Evolutionary conservation across 1,140 invertebrate genomes (phyloP).

Genomic region (Drosophila arawakana): DNA sequence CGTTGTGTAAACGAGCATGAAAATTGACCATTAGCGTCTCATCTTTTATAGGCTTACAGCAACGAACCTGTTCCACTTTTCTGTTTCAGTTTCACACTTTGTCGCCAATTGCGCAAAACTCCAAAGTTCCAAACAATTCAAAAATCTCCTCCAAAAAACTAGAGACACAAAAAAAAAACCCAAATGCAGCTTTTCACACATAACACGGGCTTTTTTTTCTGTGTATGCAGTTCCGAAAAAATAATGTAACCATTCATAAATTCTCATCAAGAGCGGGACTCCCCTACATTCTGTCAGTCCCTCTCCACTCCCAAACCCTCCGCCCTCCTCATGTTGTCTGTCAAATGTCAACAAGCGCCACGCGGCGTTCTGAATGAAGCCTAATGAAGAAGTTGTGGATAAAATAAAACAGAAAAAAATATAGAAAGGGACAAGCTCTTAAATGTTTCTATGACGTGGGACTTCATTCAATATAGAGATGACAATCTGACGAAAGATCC

Average conservation of each 20-base stretch:
- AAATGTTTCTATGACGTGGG: conserved; percentile 24
- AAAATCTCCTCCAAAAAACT: conserved; percentile 15
- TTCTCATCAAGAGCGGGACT: conserved; percentile 63
- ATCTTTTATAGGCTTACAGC: conserved; percentile 65
- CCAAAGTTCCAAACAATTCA: conserved; percentile 3
- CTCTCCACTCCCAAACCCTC: neutral
- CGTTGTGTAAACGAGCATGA: conserved; percentile 70
- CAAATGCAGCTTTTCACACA: conserved; percentile 65
- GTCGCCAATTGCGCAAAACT: conserved; percentile 52
- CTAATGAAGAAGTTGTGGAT: conserved; percentile 72
- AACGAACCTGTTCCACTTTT: conserved; percentile 54
- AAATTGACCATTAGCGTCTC: conserved; percentile 71
- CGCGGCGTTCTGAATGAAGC: conserved; percentile 69
- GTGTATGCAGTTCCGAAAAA: neutral
- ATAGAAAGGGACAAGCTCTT: conserved; percentile 41
- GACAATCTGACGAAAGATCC: conserved; percentile 39
- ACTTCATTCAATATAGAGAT: conserved; percentile 25
- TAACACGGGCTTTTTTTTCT: conserved; percentile 58
- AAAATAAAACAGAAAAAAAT: conserved; percentile 12
- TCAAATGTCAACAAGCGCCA: conserved; percentile 80
- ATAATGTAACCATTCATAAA: conserved; percentile 64
- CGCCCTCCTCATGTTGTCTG: conserved; percentile 38
- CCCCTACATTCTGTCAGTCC: neutral
- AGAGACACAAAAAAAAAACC: conserved; percentile 42
- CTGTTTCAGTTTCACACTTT: conserved; percentile 55